Evolutionary conservation across 2,113 vertebrate genomes (phyloP).

Genomic region (Chauna torquata): DNA sequence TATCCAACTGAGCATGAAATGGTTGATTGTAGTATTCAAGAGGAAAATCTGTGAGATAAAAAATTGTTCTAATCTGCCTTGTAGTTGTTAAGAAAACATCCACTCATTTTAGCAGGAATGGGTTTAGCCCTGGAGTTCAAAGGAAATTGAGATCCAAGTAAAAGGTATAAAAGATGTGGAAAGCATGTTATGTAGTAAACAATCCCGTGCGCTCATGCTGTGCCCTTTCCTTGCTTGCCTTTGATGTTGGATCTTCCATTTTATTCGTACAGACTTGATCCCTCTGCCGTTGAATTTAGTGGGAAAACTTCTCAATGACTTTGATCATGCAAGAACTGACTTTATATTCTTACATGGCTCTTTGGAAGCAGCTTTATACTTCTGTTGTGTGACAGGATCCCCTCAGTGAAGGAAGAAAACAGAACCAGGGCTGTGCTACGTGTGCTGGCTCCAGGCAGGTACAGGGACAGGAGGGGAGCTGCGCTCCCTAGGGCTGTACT

Average conservation of each 20-base stretch:
- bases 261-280: background rate
- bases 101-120: background rate
- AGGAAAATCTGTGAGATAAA: background rate
- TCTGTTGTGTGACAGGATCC: background rate
- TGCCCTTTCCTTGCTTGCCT: constrained; percentile 16
- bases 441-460: background rate
- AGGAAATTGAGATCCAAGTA: constrained; percentile 7
- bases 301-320: background rate
- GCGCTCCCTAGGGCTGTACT: background rate
- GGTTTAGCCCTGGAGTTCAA: background rate
- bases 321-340: background rate
- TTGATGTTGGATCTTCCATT: constrained; percentile 26
- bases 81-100: constrained; percentile 4
- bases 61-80: background rate
- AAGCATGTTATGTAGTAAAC: background rate
- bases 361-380: background rate
- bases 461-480: background rate
- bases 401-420: background rate
- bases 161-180: background rate
- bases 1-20: background rate
- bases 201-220: constrained; percentile 31
- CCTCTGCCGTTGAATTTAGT: background rate
- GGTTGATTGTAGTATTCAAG: background rate
- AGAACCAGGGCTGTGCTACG: background rate
- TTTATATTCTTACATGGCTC: background rate